Conservation (phyloP, 2,888 invertebrate genomes). For the Amphimallon solstitiale region DNA sequence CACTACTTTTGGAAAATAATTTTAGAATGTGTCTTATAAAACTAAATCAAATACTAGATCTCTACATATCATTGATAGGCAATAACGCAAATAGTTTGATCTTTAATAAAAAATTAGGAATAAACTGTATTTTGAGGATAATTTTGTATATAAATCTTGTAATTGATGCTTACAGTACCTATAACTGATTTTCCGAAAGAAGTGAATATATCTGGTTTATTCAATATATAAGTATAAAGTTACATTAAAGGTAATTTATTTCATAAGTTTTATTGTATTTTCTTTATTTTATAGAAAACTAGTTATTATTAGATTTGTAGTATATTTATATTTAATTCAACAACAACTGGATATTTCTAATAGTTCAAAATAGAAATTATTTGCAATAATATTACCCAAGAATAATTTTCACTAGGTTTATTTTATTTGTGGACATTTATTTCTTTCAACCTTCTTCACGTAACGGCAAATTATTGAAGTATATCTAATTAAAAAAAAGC, state of each 20-base stretch:
- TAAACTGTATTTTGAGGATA: neutral
- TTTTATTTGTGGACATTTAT: too few species aligned
- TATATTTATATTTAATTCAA: constrained; percentile 22
- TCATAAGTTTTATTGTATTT: constrained; percentile 17
- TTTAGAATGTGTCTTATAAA: neutral
- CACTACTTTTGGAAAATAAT: constrained; percentile 1
- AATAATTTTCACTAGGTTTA: too few species aligned
- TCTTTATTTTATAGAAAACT: constrained; percentile 12
- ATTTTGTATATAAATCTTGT: too few species aligned
- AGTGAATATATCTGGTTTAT: neutral
- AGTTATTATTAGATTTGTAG: constrained; percentile 15
- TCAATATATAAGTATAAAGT: too few species aligned
- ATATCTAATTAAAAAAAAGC: too few species aligned
- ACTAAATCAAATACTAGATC: constrained; percentile 15
- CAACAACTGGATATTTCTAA: neutral
- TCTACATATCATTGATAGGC: constrained; percentile 31
- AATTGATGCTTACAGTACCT: neutral
- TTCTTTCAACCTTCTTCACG: too few species aligned
- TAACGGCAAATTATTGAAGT: too few species aligned
- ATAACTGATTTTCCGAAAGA: neutral
- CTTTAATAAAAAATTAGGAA: constrained; percentile 6
- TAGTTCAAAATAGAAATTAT: too few species aligned
- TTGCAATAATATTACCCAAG: too few species aligned
- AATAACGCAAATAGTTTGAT: constrained; percentile 15
- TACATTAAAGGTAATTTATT: constrained; percentile 18